Base-by-base conservation (phyloP, 2,888 invertebrate species). In the Plagodis pulveraria region DNA sequence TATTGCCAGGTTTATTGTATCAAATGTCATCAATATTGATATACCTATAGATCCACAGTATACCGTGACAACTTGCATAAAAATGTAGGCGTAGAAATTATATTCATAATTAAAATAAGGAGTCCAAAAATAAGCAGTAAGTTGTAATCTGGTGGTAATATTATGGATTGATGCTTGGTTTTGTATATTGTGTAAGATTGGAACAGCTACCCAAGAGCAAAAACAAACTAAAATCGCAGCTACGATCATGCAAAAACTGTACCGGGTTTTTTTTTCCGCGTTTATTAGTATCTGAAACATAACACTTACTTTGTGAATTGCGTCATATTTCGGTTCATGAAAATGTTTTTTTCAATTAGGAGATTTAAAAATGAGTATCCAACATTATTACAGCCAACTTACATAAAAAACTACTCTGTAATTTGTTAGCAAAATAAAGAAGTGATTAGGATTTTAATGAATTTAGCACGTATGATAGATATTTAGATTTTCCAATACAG, bases 81-180 rank as follows among this genome's bases (percentile, higher is more conserved):
- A 46, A 0, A 71, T 11, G 73, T 77, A 80, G 6, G 71, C 70
- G 5, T 51, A 56, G 11, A 64, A 71, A 47, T 73, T 67, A 48
- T 76, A 73, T 35, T 69, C 69, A 38, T 78, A 79, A 42, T 81
- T 77, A 34, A 77, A 2, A 10, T 40, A 74, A 2, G 81, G 82
- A 66, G 71, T 58, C 70, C 76, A 72, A 11, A 79, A 22, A 32
- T 78, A 79, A 0, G 77, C 35, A 41, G 71, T 73, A 0, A 77
- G 77, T 59, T 78, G 71, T 8, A 79, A 63, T 5, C 60, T 69
- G 5, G 56, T 53, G 0, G 79, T 74, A 10, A 65, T 72, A 53
- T 81, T 81, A 1, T 48, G 42, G 6, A 77, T 66, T 2, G 50
- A 56, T 11, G 73, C 72, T 36, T 58, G 65, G 47, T 77, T 70